Evolutionary conservation across 1,140 invertebrate genomes (phyloP), one percentile per base, ranked within the genome.

Genomic region (Solenopsis fugax): DNA sequence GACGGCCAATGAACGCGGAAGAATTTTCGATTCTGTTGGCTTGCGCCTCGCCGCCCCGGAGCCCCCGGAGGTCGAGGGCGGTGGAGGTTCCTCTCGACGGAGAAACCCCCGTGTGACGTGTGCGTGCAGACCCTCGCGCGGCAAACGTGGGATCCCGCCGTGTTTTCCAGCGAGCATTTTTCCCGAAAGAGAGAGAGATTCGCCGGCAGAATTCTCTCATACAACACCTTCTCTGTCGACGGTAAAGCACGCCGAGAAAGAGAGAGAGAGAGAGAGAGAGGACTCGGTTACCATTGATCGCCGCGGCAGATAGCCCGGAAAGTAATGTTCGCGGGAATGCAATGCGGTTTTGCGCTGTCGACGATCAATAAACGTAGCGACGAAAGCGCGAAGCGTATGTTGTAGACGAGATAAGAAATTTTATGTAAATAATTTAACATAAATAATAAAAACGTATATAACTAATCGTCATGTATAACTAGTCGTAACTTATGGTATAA

Each of bases 1-100:
- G 64, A 85, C 92, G 91, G 91, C 91, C 91, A 91, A 92, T 91
- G 91, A 93, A 93, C 91, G 91, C 88, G 90, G 89, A 93, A 93
- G 92, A 92, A 92, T 92, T 92, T 92, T 92, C 89, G 87, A 91
- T 41, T 56, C 48, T 65, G 62, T 77, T 69, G 84, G 87, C 34
- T 81, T 58, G 75, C 52, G 24, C 65, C 52, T 72, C 18, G 69
- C 29, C 29, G 29, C 29, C n/a, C n/a, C n/a, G n/a, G n/a, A n/a
- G n/a, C n/a, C n/a, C n/a, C 16, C 29, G 13, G 69, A 73, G 80
- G 37, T 82, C 67, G 77, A 80, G 41, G 37, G 29, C 24, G 64
- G 16, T 45, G 34, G 18, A 72, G 52, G 24, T 73, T 60, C 80
- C 48, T n/a, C 37, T 13, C 29, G 67, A 37, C 16, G 52, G 29